Conservation (phyloP, 1,140 invertebrate genomes). For the Drosophila biarmipes region DNA sequence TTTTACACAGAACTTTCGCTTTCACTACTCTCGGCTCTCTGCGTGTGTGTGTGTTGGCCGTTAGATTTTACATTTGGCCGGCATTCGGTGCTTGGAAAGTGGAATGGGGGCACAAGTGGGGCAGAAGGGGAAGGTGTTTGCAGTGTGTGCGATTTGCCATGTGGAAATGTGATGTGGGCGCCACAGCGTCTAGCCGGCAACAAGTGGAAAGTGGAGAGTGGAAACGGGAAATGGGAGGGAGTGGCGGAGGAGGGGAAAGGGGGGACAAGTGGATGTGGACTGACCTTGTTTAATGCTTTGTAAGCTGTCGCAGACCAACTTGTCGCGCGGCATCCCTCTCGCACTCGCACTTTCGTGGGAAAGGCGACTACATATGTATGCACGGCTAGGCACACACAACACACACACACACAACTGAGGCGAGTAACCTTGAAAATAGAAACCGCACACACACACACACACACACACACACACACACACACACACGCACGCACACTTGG, state of each 20-base stretch:
- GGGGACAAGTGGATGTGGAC: constrained; percentile 23
- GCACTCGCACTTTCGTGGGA: neutral
- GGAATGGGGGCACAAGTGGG: neutral
- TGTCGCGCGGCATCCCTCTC: constrained; percentile 10
- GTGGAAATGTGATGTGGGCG: constrained; percentile 44
- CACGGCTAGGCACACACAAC: no score
- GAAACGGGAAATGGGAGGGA: neutral
- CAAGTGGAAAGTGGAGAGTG: constrained; percentile 49
- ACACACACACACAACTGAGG: constrained; percentile 60
- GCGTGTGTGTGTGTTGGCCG: constrained; percentile 36
- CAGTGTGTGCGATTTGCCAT: constrained; percentile 25
- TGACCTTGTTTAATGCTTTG: constrained; percentile 64
- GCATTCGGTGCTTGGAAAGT: constrained; percentile 43
- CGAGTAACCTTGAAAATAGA: constrained; percentile 82
- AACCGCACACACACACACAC: constrained; percentile 43
- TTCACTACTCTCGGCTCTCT: constrained; percentile 41
- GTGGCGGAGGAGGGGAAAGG: neutral
- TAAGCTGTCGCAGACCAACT: constrained; percentile 51
- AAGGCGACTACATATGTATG: neutral
- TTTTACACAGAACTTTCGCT: constrained; percentile 80
- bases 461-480: no score
- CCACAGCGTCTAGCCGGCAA: constrained; percentile 55
- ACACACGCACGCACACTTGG: no score
- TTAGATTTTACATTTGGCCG: constrained; percentile 81
- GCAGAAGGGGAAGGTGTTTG: neutral